Percentiles rank a stretch among this genome's conserved stretches.
Evolutionary conservation across 2,888 invertebrate species (phyloP).

Genomic region (Dicranocentrus wangi): DNA sequence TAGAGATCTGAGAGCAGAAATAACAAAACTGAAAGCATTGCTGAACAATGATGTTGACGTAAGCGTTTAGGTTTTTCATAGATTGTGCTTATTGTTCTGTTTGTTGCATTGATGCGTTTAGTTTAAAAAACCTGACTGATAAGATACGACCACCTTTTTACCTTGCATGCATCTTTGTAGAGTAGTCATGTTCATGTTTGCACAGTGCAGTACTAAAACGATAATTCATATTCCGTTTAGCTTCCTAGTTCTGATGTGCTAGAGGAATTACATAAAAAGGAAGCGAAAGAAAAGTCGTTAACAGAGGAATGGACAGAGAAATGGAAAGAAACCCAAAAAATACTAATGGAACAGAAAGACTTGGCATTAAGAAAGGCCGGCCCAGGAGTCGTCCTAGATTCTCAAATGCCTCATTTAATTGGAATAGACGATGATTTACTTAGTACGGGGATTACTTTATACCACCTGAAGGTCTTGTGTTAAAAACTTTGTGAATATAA

Average conservation of each 20-base stretch:
- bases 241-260: conserved; percentile 78
- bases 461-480: conserved; percentile 84
- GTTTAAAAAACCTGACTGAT: neutral
- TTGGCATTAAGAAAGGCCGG: conserved; percentile 90
- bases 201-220: too few relatives aligned
- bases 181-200: too few relatives aligned
- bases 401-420: conserved; percentile 92
- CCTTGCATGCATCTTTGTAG: too few relatives aligned
- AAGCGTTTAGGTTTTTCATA: conserved; percentile 19
- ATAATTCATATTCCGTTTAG: neutral
- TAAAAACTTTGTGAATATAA: neutral
- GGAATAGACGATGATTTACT: conserved; percentile 92
- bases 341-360: conserved; percentile 90
- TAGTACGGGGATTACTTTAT: conserved; percentile 92
- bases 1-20: conserved; percentile 88
- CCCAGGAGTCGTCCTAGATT: conserved; percentile 90
- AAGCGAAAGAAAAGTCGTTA: conserved; percentile 87
- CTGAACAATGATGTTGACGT: conserved; percentile 79
- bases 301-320: conserved; percentile 95
- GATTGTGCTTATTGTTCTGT: neutral
- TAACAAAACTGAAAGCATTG: conserved; percentile 85
- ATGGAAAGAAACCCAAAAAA: conserved; percentile 92
- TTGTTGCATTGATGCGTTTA: neutral
- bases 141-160: neutral
- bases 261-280: conserved; percentile 90